Evolutionary conservation across 2,797 vertebrate genomes (phyloP).

Genomic region (Xiphophorus birchmanni): DNA sequence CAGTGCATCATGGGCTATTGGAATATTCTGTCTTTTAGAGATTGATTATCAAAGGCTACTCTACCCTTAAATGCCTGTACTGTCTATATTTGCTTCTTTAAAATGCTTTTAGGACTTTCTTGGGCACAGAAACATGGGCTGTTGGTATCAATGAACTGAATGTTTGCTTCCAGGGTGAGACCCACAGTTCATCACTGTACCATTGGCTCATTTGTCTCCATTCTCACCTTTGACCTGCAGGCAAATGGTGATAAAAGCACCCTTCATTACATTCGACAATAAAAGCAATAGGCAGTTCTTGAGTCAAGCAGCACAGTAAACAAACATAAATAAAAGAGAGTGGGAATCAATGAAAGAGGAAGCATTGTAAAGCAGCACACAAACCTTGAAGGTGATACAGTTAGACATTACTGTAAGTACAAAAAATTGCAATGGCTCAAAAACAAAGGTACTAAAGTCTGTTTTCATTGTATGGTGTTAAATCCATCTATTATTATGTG

Average conservation of each 20-base stretch:
- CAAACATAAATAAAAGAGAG: slow-evolving; percentile 80
- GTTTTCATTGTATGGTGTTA: slow-evolving; percentile 6
- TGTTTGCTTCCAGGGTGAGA: slow-evolving; percentile 57
- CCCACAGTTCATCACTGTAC: slow-evolving; percentile 71
- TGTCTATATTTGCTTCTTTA: slow-evolving; percentile 18
- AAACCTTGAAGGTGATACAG: slow-evolving; percentile 39
- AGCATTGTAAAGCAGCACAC: slow-evolving; percentile 58
- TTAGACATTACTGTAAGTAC: slow-evolving; percentile 28
- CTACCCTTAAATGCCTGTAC: slow-evolving; percentile 27
- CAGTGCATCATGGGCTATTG: background rate
- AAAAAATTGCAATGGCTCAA: slow-evolving; percentile 20
- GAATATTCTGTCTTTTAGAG: background rate
- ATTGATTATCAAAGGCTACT: slow-evolving; percentile 21
- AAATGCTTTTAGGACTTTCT: slow-evolving; percentile 26
- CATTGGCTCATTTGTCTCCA: slow-evolving; percentile 80
- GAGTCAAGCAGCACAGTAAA: slow-evolving; percentile 76
- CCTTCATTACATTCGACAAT: slow-evolving; percentile 81
- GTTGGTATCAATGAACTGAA: slow-evolving; percentile 46
- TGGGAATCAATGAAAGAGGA: slow-evolving; percentile 74
- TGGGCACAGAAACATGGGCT: slow-evolving; percentile 29
- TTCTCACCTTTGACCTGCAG: slow-evolving; percentile 81
- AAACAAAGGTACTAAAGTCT: slow-evolving; percentile 17
- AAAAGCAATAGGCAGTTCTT: slow-evolving; percentile 79
- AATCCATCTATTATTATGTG: slow-evolving; percentile 3
- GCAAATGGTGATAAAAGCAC: slow-evolving; percentile 84